These are phyloP conservation scores for Poeciliopsis infans DNA, from an alignment of 2,797 vertebrate species.

Conservation along the genomic window DNA sequence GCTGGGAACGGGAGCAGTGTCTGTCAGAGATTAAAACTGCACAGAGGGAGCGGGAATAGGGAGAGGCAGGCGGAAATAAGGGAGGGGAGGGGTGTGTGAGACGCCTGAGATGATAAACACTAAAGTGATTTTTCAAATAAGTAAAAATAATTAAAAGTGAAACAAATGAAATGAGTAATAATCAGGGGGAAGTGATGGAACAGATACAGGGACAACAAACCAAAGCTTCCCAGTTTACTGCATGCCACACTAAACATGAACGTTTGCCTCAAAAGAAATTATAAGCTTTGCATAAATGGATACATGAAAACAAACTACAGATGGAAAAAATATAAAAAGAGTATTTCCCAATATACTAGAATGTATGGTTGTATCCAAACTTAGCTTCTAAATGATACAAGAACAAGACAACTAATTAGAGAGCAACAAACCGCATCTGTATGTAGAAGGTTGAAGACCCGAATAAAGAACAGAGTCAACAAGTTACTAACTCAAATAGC, in stretches of 20 bases:
- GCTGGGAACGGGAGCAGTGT: constrained; percentile 64
- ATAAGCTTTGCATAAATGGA: constrained; percentile 37
- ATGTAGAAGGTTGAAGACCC: not conserved
- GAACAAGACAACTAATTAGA: constrained; percentile 48
- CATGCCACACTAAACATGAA: constrained; percentile 67
- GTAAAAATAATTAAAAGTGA: constrained; percentile 34
- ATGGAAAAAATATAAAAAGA: constrained; percentile 5
- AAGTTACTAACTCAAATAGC: constrained; percentile 48
- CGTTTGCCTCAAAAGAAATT: constrained; percentile 65
- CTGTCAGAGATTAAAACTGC: constrained; percentile 75
- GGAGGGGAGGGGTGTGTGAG: constrained; percentile 9
- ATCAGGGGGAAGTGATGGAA: constrained; percentile 26
- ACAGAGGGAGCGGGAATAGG: constrained; percentile 28
- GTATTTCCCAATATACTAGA: constrained; percentile 5
- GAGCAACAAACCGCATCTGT: constrained; percentile 13
- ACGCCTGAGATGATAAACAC: constrained; percentile 52
- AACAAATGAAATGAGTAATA: not conserved
- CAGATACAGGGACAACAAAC: constrained; percentile 29
- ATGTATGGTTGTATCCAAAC: constrained; percentile 18
- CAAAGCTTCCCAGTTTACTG: constrained; percentile 42
- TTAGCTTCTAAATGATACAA: constrained; percentile 19
- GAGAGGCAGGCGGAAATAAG: constrained; percentile 2
- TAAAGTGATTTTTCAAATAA: constrained; percentile 38
- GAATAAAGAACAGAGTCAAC: constrained; percentile 36
- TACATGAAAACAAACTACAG: not conserved